Base-by-base conservation (phyloP, 2,888 invertebrate genomes). In the Odontocerum albicorne region DNA sequence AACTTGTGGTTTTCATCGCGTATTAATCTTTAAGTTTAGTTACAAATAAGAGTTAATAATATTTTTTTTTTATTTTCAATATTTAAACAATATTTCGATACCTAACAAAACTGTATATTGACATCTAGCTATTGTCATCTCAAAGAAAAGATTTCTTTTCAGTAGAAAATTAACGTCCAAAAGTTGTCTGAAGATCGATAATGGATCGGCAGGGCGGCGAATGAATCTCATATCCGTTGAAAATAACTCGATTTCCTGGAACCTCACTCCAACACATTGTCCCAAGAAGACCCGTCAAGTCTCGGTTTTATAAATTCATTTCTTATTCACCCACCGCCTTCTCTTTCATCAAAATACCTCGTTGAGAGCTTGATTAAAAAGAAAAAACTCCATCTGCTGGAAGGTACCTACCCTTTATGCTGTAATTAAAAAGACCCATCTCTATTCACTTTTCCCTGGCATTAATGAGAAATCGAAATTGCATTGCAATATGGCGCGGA, bases 291-390 rank as follows among this genome's bases (percentile, higher is more conserved):
- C 6, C 4, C 10, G 27, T 10, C 27, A 27, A 27, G 4, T 7
- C 10, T 27, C 15, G 39, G 12, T 17, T 39, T 10, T 21, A 47
- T 20, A 35, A 33, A 35, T 21, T 32, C 40, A 15, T 27, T 50
- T 20, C 32, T 50, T 33, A 33, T 50, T 42, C 32, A 47, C 38
- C 16, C 35, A 40, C 38, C 50, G 35, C 55, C 49, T 33, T 44
- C 49, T 35, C 51, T 49, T 43, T 38, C 40, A 54, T 50, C 51
- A 45, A 54, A 59, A 52, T 55, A 52, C 55, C 55, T 59, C 59
- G 55, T 59, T 59, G 55, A 38, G 40, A 22, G 49, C 21, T 59
- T 55, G 55, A 55, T 59, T 55, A 55, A 59, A 59, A 59, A 59
- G 49, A 55, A 27, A 17, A 17, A 38, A 8, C 13, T 36, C 51